These are phyloP conservation scores for Anisognathus igniventris DNA, from an alignment of 2,797 vertebrate genomes.

Conservation along the genomic window DNA sequence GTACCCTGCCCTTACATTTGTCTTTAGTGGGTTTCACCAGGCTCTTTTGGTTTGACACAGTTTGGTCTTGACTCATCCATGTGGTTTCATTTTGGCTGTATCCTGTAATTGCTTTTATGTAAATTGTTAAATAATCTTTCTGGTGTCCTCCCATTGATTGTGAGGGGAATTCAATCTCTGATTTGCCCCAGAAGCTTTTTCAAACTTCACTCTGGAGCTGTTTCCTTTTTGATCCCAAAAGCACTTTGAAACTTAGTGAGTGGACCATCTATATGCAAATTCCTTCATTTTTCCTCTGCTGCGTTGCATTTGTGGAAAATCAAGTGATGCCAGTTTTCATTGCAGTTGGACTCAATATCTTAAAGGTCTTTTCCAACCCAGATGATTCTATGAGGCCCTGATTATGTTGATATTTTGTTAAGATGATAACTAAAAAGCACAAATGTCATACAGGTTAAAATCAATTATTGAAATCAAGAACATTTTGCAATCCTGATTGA, in stretches of 20 bases:
- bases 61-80: neutral
- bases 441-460: neutral
- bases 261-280: conserved; percentile 5
- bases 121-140: neutral
- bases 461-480: conserved; percentile 1
- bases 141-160: neutral
- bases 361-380: neutral
- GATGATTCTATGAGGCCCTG: neutral
- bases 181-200: neutral
- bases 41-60: neutral
- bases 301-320: neutral
- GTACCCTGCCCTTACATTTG: fast-evolving
- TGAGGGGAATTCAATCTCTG: neutral
- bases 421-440: neutral
- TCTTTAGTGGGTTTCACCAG: neutral
- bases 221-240: conserved; percentile 3
- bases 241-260: neutral
- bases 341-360: neutral
- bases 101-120: neutral
- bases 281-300: neutral
- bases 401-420: neutral
- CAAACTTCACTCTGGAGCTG: neutral
- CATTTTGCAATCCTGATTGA: neutral
- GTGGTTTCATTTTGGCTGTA: neutral
- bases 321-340: neutral